Conservation (phyloP, 2,888 invertebrate genomes). For the Steinernema scapterisci region DNA sequence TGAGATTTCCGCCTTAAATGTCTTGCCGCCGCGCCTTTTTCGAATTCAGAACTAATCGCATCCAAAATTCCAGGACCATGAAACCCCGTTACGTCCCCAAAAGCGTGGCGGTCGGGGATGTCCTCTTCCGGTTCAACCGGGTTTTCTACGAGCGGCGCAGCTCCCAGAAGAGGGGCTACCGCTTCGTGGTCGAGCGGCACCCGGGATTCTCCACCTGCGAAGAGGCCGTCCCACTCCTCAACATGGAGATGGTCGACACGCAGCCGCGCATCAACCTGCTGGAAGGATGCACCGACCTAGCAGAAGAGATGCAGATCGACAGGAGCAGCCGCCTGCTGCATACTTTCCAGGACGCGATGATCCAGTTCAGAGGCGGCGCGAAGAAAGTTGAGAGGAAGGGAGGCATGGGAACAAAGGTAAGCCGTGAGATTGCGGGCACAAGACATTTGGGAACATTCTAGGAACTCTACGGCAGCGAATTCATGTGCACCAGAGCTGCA, state of each 20-base stretch:
- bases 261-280: not conserved
- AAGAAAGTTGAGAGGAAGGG: not conserved
- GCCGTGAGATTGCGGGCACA: not conserved
- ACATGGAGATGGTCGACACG: not conserved
- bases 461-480: not conserved
- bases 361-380: not conserved
- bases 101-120: too few relatives aligned
- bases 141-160: too few relatives aligned
- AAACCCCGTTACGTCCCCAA: too few relatives aligned
- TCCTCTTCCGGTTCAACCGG: too few relatives aligned
- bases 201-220: not conserved
- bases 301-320: not conserved
- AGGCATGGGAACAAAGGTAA: not conserved
- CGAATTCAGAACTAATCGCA: too few relatives aligned
- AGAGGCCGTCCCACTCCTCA: not conserved
- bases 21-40: too few relatives aligned
- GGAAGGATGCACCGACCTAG: not conserved
- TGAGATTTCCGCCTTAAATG: too few relatives aligned
- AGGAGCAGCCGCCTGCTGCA: not conserved
- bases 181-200: not conserved
- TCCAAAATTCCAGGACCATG: too few relatives aligned
- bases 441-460: not conserved
- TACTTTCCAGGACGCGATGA: not conserved
- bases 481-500: not conserved
- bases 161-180: not conserved